Base-by-base conservation (phyloP, 2,888 invertebrate species). In the Drosophila mimetica region DNA sequence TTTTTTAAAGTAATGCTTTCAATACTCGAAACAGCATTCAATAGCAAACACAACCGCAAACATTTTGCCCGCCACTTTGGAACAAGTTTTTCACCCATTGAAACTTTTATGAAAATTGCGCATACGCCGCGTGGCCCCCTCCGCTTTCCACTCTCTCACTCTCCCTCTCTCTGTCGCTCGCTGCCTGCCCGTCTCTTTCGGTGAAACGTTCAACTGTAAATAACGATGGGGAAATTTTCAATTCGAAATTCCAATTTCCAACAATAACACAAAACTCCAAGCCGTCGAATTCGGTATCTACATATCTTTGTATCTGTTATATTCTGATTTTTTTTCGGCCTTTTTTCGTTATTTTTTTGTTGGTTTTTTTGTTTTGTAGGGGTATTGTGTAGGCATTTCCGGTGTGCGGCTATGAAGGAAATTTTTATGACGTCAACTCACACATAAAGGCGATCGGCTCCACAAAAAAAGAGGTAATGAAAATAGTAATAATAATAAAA, bases 361-460 rank as follows among this genome's bases (percentile, higher is more conserved):
- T 47, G 47, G 14, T 37, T 20, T 46, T 37, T 20, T 46, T 32
- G 53, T 25, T 51, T 55, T 44, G 55, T 61, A 36, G 50, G 46
- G 32, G 69, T 71, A 84, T 86, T 82, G 81, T 84, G 51, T 48
- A 52, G 75, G 78, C 67, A 86, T 86, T 84, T 82, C 81, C 81
- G 81, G 81, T 81, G 74, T 64, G 74, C 34, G 48, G 64, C 61
- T 42, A 32, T 59, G 64, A 74, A 84, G 85, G 81, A 86, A 84
- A 86, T 77, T 86, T 86, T 72, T 80, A 84, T 86, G 87, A 86
- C 79, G 63, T 85, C 86, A 82, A 76, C 69, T 48, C 53, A 48
- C 63, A 44, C 30, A 51, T 52, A 54, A 75, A 52, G 54, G 71
- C 71, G 60, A 67, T 51, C 20, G 28, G 50, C 57, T 44, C 55